These are phyloP conservation scores for Syrrhaptes paradoxus DNA, from an alignment of 2,113 vertebrate species.

Conservation along the genomic window DNA sequence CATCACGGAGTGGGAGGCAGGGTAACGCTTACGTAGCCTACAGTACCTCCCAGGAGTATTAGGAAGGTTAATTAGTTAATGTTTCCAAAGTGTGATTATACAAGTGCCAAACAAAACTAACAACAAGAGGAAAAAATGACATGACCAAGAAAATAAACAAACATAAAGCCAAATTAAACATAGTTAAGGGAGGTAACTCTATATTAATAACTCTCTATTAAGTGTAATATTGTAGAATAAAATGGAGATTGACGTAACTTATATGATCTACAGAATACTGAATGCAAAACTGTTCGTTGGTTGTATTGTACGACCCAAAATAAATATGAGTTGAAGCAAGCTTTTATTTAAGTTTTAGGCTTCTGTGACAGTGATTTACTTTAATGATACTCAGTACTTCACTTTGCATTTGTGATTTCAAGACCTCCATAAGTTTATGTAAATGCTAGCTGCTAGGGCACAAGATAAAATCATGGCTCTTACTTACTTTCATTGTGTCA, in stretches of 20 bases:
- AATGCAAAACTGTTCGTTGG: background rate
- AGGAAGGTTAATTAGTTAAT: constrained; percentile 63
- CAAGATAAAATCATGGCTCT: constrained; percentile 64
- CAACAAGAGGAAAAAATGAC: constrained; percentile 39
- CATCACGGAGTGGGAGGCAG: constrained; percentile 45
- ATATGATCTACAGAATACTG: background rate
- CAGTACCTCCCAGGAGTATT: constrained; percentile 53
- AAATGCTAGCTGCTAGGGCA: constrained; percentile 65
- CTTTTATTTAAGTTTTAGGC: constrained; percentile 50
- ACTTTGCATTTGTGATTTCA: constrained; percentile 71
- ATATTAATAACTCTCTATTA: background rate
- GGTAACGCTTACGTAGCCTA: constrained; percentile 34
- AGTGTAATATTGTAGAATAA: constrained; percentile 1
- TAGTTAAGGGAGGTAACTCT: constrained; percentile 32
- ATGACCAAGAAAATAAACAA: constrained; percentile 47
- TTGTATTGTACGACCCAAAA: background rate
- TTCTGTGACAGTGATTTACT: constrained; percentile 58
- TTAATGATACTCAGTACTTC: constrained; percentile 53
- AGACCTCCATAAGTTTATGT: constrained; percentile 64
- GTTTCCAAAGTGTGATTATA: constrained; percentile 50
- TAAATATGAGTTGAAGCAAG: too few relatives aligned
- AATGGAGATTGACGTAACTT: constrained; percentile 7
- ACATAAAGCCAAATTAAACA: constrained; percentile 52
- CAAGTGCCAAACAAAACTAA: constrained; percentile 48
- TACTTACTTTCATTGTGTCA: constrained; percentile 66